Evolutionary conservation across 2,113 vertebrate species (phyloP), one percentile per base, ranked within the genome.

Genomic region (Psittacula cyanocephala): DNA sequence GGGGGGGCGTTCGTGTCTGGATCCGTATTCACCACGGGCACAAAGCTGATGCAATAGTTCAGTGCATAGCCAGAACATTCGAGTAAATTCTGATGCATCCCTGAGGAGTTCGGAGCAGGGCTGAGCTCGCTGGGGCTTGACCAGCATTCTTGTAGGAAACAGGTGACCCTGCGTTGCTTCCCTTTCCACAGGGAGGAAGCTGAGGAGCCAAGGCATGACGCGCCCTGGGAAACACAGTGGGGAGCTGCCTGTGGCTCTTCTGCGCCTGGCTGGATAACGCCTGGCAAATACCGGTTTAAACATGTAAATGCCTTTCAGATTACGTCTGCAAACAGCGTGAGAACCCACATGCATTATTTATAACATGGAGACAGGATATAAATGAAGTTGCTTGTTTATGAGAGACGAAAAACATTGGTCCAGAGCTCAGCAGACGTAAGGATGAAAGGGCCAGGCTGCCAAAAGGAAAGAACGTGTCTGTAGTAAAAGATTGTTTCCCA

Each of bases 101-200:
- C 5, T n/a, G 33, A 44, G 31, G n/a, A 1, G 2, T 13, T 25
- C 2, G 6, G 31, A 64, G 49, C 3, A 0, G 19, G 37, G 7
- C 49, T n/a, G 77, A n/a, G 53, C 27, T 49, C 1, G 0, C 71
- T 60, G 29, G 10, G 9, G 20, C 50, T 49, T 60, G 35, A 12
- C 20, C 62, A 11, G 39, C 67, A 22, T 28, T 60, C 57, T 59
- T 37, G 24, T 11, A 33, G 68, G 87, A 77, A 69, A 39, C 50
- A 44, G 68, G 25, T 44, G 68, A 52, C 74, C 41, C 33, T 23
- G 63, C 18, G 4, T 9, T 22, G 37, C 57, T 62, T 55, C 72
- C 68, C 33, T 10, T 50, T 43, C 60, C 53, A 6, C 29, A 9
- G 63, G 10, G 22, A 37, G 27, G 18, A 59, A 70, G 9, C 59